A percentile compares a stretch with the other conserved stretches of the same genome.
phyloP scores from a whole-genome alignment of 2,113 vertebrate species.

The Melozone crissalis region DNA sequence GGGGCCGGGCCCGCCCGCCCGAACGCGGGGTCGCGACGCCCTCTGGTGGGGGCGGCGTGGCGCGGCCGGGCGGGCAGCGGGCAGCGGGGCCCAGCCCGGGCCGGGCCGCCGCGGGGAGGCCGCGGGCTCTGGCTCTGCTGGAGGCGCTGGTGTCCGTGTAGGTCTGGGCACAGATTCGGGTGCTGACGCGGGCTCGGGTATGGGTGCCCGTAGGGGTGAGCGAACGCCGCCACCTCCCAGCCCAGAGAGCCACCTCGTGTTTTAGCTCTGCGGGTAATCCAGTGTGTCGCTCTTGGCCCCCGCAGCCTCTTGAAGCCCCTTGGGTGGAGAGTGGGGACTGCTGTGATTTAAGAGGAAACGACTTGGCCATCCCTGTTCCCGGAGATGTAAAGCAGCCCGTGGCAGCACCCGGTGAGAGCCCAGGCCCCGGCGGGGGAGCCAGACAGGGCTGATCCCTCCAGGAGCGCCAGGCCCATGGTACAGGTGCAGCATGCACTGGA shows the following conservation, averaged over 20 bases:
- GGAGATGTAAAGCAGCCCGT: too few species aligned
- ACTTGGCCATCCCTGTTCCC: not conserved
- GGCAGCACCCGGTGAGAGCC: accelerated
- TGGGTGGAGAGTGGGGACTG: not conserved
- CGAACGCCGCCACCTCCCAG: accelerated
- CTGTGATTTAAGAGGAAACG: not conserved
- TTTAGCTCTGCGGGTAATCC: not conserved
- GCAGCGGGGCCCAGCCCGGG: not conserved
- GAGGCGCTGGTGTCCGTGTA: accelerated
- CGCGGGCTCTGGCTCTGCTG: accelerated
- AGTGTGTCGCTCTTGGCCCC: accelerated
- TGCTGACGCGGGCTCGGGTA: accelerated
- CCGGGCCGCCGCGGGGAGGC: not conserved
- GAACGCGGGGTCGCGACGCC: constrained; percentile 29
- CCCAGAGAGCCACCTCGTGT: not conserved
- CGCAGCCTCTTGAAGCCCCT: accelerated
- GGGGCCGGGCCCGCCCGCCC: not conserved
- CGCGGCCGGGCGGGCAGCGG: not conserved
- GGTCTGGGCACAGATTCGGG: accelerated
- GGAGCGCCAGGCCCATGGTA: accelerated
- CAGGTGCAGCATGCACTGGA: accelerated
- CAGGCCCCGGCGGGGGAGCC: too few species aligned
- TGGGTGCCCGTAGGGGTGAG: accelerated
- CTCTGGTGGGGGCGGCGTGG: constrained; percentile 10
- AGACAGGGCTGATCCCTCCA: not conserved